Base-by-base conservation (phyloP, 2,113 vertebrate species). In the Etia nguti region DNA sequence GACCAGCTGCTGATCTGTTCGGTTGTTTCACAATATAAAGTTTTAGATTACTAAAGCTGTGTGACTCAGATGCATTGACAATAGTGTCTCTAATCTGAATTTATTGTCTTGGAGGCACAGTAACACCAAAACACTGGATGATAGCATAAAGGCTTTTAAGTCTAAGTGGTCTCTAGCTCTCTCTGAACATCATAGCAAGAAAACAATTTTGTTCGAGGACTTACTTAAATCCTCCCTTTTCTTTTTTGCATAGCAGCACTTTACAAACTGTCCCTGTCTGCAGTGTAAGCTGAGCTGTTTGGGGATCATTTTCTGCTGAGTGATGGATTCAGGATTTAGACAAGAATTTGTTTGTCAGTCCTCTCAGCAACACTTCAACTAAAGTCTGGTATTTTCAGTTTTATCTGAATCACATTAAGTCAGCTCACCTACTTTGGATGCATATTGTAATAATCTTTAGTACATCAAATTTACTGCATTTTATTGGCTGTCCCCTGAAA, bases 301-400 rank as follows among this genome's bases (percentile, higher is more conserved):
- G 41, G 55, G 85, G 89, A 86, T 86, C 10, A 4, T 52, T 84
- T 87, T 93, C 83, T 85, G 88, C 86, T 86, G 86, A 91, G 62
- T 84, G 90, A 91, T 90, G 54, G 82, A 82, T 62, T 81, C 31
- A 60, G 73, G 55, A 85, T 90, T 87, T 90, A 81, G 59, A 84
- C 59, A 34, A 73, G 43, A 80, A 56, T 80, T 18, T 85, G 56
- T 90, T 88, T 90, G 68, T 87, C 41, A 9, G 20, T 68, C 88
- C 56, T 81, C 62, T 57, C 56, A 12, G 81, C 26, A 43, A 55
- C 70, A 20, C 24, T 80, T 60, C 62, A 20, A 36, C 62, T 48
- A 1, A 18, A 22, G 15, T 79, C 46, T 12, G 26, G 4, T 20
- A 34, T 82, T 62, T 84, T 86, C 31, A 79, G 43, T 38, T 73